phyloP scores from a whole-genome alignment of 2,888 invertebrate genomes.

The Timema cristinae region DNA sequence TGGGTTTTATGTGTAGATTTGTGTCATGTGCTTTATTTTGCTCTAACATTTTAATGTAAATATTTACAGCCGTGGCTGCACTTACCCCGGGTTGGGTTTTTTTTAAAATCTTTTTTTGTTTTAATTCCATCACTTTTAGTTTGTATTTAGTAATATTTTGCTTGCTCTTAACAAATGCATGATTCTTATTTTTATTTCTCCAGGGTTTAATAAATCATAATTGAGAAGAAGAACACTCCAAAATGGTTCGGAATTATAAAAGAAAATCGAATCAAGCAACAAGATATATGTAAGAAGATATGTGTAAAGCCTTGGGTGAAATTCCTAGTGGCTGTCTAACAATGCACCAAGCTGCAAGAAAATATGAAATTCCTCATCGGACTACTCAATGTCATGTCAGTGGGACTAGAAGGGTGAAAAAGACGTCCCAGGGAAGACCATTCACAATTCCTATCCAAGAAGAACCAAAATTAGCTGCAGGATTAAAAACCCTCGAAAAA shows the following conservation, averaged over 20 bases:
- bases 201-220: neutral
- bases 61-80: neutral
- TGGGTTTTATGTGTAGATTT: neutral
- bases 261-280: neutral
- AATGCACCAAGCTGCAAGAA: neutral
- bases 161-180: neutral
- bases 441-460: conserved; percentile 34
- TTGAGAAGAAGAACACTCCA: neutral
- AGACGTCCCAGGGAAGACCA: conserved; percentile 33
- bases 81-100: neutral
- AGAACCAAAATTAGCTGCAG: conserved; percentile 35
- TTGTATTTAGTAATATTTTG: neutral
- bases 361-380: neutral
- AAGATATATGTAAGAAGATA: neutral
- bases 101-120: neutral
- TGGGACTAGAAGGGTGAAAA: conserved; percentile 30
- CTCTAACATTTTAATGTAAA: neutral
- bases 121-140: neutral
- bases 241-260: neutral
- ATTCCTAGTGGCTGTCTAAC: neutral
- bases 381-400: neutral
- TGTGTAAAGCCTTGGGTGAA: neutral
- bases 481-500: conserved; percentile 37
- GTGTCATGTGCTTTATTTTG: neutral
- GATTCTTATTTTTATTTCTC: neutral